Evolutionary conservation across 2,113 vertebrate species (phyloP).

Genomic region (Hypocryptadius cinnamomeus): DNA sequence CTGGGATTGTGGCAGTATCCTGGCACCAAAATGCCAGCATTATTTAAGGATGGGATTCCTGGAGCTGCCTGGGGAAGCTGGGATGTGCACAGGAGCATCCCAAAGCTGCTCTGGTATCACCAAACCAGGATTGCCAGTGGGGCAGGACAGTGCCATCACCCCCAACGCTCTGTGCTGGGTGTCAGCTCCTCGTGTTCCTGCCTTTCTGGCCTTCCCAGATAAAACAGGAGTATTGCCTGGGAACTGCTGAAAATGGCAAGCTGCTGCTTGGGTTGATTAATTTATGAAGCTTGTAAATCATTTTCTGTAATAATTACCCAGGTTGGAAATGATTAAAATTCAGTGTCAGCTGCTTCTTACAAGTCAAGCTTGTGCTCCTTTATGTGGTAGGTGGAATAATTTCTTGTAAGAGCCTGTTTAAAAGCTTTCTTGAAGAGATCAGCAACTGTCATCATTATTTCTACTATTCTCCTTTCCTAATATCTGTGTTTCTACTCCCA

Average conservation of each 20-base stretch:
- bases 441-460: background rate
- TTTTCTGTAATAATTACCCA: background rate
- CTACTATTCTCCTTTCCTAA: background rate
- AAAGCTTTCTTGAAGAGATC: background rate
- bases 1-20: background rate
- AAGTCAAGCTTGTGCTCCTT: background rate
- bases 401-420: background rate
- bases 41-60: rapidly evolving
- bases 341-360: background rate
- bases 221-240: background rate
- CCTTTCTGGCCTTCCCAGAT: too few relatives aligned
- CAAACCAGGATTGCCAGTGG: rapidly evolving
- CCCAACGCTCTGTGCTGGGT: background rate
- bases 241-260: background rate
- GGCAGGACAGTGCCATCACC: rapidly evolving
- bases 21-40: rapidly evolving
- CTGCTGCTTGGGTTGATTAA: background rate
- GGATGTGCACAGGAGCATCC: background rate
- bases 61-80: background rate
- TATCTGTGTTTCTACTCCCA: background rate
- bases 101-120: background rate
- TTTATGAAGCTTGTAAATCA: background rate
- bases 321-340: slow-evolving; percentile 10
- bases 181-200: too few relatives aligned
- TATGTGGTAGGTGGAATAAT: slow-evolving; percentile 23